Evolutionary conservation across 2,888 invertebrate genomes (phyloP).

Genomic region (Drosophila anomalata): DNA sequence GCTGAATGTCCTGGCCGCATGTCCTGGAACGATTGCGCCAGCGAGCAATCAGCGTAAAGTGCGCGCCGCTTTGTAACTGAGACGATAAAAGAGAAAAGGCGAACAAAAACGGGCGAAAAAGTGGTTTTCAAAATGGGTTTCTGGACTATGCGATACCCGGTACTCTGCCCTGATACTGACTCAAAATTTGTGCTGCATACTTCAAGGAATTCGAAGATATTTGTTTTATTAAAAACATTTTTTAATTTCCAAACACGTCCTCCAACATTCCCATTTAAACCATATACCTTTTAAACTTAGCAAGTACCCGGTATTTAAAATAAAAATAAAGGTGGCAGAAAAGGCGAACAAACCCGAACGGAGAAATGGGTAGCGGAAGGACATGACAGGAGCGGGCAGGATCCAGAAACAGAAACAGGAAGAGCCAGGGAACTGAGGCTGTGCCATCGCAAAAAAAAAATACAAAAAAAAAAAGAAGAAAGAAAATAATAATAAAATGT

Average conservation of each 20-base stretch:
- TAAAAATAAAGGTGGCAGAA: not conserved
- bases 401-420: not conserved
- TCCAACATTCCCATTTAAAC: not conserved
- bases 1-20: not conserved
- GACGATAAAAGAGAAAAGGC: conserved; percentile 63
- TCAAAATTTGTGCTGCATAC: too few species aligned
- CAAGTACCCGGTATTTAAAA: not conserved
- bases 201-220: too few species aligned
- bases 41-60: conserved; percentile 78
- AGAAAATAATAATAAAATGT: conserved; percentile 69
- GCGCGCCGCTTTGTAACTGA: conserved; percentile 77
- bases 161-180: not conserved
- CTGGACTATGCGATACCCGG: not conserved
- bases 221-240: too few species aligned
- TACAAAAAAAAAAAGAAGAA: conserved; percentile 8
- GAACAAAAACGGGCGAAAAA: conserved; percentile 4
- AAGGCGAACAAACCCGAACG: conserved; percentile 34
- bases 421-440: conserved; percentile 6
- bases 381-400: not conserved
- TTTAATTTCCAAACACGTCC: not conserved
- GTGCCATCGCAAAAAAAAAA: conserved; percentile 9
- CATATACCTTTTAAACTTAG: not conserved
- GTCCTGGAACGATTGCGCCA: conserved; percentile 62
- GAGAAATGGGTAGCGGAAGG: conserved; percentile 35
- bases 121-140: not conserved